phyloP scores from a whole-genome alignment of 2,888 invertebrate species.

The Clepsis dumicolana region DNA sequence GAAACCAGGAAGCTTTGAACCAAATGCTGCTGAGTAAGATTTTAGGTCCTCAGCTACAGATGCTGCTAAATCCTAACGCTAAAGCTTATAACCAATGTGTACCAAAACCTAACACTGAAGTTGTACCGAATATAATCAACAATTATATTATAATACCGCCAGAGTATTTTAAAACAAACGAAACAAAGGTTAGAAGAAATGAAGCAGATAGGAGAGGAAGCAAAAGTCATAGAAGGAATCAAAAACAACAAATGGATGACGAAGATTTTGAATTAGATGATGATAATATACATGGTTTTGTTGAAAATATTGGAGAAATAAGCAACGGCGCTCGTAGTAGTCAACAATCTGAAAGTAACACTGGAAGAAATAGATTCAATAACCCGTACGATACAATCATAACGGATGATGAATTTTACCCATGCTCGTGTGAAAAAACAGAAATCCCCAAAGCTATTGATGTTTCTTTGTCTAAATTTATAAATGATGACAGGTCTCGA shows the following conservation, averaged over 20 bases:
- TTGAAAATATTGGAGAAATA: constrained; percentile 20
- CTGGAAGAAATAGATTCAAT: constrained; percentile 37
- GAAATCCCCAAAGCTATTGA: neutral
- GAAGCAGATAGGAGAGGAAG: constrained; percentile 21
- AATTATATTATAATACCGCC: constrained; percentile 51
- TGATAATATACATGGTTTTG: neutral
- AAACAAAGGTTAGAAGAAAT: constrained; percentile 43
- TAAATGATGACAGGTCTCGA: neutral
- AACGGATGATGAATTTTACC: neutral
- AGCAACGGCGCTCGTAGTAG: constrained; percentile 28
- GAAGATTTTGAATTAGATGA: neutral
- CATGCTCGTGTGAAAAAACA: neutral
- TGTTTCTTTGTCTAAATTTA: neutral
- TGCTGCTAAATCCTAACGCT: constrained; percentile 51
- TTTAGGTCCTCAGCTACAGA: constrained; percentile 54
- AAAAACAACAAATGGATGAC: constrained; percentile 14
- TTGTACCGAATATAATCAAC: constrained; percentile 47
- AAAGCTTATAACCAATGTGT: constrained; percentile 54
- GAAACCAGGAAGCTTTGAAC: constrained; percentile 49
- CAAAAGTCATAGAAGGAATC: constrained; percentile 30
- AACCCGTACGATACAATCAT: neutral
- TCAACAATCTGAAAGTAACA: constrained; percentile 24
- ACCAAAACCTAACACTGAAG: constrained; percentile 43
- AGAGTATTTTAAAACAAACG: constrained; percentile 46
- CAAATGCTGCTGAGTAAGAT: constrained; percentile 58